Conservation (phyloP, 2,113 vertebrate genomes). For the Gymnogyps californianus region DNA sequence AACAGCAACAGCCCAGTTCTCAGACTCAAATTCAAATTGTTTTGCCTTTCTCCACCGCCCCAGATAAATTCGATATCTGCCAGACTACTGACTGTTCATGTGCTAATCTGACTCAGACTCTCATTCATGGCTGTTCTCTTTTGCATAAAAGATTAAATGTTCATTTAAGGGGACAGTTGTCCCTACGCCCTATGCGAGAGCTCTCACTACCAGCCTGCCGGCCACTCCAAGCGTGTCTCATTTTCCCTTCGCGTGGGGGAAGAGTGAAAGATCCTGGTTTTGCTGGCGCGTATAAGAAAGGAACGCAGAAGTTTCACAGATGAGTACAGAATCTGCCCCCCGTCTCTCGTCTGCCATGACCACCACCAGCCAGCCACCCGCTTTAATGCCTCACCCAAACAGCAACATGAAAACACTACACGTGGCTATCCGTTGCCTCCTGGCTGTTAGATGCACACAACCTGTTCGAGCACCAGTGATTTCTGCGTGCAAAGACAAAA, state of each 20-base stretch:
- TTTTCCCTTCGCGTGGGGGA: background rate
- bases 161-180: conserved; percentile 8
- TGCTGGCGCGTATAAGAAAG: background rate
- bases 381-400: background rate
- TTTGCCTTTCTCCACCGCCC: background rate
- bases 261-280: background rate
- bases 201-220: background rate
- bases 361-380: background rate
- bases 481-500: background rate
- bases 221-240: background rate
- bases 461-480: background rate
- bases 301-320: background rate
- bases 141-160: conserved; percentile 32
- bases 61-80: background rate
- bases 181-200: background rate
- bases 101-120: conserved; percentile 35
- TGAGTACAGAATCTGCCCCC: background rate
- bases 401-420: accelerated
- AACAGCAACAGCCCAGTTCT: background rate
- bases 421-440: background rate
- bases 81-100: conserved; percentile 25
- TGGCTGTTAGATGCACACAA: accelerated
- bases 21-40: background rate
- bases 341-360: background rate
- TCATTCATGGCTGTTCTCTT: background rate